Conservation (phyloP, 1,140 invertebrate genomes). For the Diachasmimorpha longicaudata region DNA sequence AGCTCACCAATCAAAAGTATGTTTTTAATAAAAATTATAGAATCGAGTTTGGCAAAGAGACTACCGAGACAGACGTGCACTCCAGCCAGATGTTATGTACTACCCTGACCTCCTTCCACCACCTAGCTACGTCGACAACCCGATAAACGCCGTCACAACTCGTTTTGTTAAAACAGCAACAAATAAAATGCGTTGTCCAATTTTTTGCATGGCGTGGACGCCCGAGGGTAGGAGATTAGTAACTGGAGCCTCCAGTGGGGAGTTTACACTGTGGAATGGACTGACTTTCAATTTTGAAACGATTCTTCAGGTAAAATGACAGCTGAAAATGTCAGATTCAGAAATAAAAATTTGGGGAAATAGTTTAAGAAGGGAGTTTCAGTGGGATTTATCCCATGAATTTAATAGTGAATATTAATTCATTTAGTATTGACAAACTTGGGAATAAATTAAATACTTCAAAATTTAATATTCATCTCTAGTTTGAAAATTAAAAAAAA, state of each 20-base stretch:
- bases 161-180: slow-evolving; percentile 97
- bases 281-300: slow-evolving; percentile 99
- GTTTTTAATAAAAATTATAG: slow-evolving; percentile 60
- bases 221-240: slow-evolving; percentile 97
- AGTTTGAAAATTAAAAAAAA: too few relatives aligned
- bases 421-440: too few relatives aligned
- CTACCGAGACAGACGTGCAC: slow-evolving; percentile 80
- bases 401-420: too few relatives aligned
- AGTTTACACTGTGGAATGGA: slow-evolving; percentile 99
- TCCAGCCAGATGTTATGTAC: slow-evolving; percentile 93
- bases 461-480: too few relatives aligned
- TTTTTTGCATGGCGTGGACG: slow-evolving; percentile 99
- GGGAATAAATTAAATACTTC: too few relatives aligned
- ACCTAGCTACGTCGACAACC: slow-evolving; percentile 88
- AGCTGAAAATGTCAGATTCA: neutral
- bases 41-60: slow-evolving; percentile 94
- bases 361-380: too few relatives aligned
- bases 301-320: slow-evolving; percentile 86
- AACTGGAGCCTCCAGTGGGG: slow-evolving; percentile 98
- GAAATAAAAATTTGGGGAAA: neutral
- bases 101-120: slow-evolving; percentile 88
- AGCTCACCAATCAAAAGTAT: neutral
- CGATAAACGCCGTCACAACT: slow-evolving; percentile 96
- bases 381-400: too few relatives aligned
- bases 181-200: slow-evolving; percentile 99